Conservation (phyloP, 2,888 invertebrate genomes). For the Ypsolopha scabrella region DNA sequence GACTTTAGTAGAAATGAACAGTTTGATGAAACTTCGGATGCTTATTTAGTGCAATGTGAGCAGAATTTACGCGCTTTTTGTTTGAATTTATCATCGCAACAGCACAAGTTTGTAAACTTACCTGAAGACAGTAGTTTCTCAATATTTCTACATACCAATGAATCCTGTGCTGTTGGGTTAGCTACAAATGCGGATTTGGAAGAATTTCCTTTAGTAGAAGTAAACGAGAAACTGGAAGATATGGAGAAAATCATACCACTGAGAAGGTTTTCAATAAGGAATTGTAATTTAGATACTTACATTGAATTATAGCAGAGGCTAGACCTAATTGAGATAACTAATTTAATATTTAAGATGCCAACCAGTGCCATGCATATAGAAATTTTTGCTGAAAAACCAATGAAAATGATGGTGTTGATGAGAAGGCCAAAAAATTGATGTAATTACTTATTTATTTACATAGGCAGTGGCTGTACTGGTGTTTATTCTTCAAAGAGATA, state of each 20-base stretch:
- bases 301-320: slow-evolving; percentile 28
- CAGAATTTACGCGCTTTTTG: slow-evolving; percentile 72
- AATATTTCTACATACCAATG: slow-evolving; percentile 72
- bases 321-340: neutral
- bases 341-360: too few relatives aligned
- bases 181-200: slow-evolving; percentile 64
- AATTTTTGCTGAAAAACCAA: too few relatives aligned
- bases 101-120: slow-evolving; percentile 53
- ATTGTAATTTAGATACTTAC: slow-evolving; percentile 39
- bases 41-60: slow-evolving; percentile 73
- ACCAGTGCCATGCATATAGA: too few relatives aligned
- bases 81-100: slow-evolving; percentile 64
- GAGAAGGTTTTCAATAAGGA: slow-evolving; percentile 37
- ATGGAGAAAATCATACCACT: slow-evolving; percentile 38
- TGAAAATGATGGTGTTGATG: too few relatives aligned
- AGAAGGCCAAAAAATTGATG: too few relatives aligned
- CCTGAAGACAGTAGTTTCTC: slow-evolving; percentile 70
- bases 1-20: slow-evolving; percentile 32
- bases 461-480: too few relatives aligned
- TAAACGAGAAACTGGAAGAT: slow-evolving; percentile 23
- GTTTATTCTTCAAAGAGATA: too few relatives aligned
- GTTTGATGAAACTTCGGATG: slow-evolving; percentile 55
- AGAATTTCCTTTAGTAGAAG: slow-evolving; percentile 51
- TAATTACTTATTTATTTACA: too few relatives aligned
- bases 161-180: slow-evolving; percentile 67